A percentile compares a stretch with the other conserved stretches of the same genome.
phyloP scores from a whole-genome alignment of 2,797 vertebrate genomes.

The Acrocephalus scirpaceus region DNA sequence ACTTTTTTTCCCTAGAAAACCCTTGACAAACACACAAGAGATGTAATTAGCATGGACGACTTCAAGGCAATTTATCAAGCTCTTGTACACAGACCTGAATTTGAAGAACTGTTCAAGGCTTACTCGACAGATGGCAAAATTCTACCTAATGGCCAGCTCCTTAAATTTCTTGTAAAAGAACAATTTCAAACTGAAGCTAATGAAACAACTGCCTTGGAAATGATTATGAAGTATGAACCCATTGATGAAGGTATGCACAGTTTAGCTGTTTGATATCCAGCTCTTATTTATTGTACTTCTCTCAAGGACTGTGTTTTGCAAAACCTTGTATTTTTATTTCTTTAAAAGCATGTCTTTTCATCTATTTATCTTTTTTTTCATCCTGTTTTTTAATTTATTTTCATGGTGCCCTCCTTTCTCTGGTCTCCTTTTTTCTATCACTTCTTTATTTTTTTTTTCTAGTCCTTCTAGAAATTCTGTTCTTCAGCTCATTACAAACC shows the following conservation, averaged over 20 bases:
- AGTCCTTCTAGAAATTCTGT: neutral
- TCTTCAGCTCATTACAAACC: neutral
- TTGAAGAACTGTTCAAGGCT: conserved; percentile 74
- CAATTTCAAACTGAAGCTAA: conserved; percentile 70
- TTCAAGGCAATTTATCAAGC: conserved; percentile 73
- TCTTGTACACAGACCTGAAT: conserved; percentile 74
- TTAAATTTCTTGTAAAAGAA: conserved; percentile 80
- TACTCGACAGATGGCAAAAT: conserved; percentile 67
- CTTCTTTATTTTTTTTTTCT: neutral
- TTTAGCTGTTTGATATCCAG: neutral
- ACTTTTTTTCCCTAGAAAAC: conserved; percentile 36
- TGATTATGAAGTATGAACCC: conserved; percentile 86
- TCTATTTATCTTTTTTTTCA: neutral
- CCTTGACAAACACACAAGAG: conserved; percentile 44
- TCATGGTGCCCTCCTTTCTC: neutral
- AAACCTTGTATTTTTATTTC: neutral
- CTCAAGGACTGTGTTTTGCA: neutral
- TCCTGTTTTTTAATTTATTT: neutral
- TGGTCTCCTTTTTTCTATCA: neutral
- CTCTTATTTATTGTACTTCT: neutral
- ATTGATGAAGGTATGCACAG: conserved; percentile 80
- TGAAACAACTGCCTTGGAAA: conserved; percentile 49
- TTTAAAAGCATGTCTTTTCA: neutral
- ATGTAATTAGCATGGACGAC: conserved; percentile 72
- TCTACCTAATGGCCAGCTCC: conserved; percentile 67